Evolutionary conservation across 2,888 invertebrate genomes (phyloP).

Genomic region (Aleiodes testaceus): DNA sequence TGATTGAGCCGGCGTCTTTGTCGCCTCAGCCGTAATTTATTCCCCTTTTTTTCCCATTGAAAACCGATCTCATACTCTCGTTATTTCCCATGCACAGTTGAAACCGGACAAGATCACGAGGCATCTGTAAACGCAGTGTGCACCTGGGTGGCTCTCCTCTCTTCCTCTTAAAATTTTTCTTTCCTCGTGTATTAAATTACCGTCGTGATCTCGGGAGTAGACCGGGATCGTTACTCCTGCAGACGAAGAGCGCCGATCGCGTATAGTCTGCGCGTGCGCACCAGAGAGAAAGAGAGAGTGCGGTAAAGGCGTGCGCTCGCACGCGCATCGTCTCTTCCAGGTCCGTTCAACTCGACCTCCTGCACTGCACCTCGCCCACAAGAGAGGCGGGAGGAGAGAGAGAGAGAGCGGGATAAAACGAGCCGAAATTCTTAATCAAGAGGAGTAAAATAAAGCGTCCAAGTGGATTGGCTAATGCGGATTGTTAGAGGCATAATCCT

Average conservation of each 20-base stretch:
- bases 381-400: neutral
- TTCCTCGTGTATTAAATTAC: constrained; percentile 60
- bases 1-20: constrained; percentile 23
- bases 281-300: neutral
- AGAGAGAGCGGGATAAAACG: neutral
- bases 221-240: constrained; percentile 60
- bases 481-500: constrained; percentile 1
- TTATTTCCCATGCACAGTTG: constrained; percentile 31
- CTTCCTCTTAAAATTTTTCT: constrained; percentile 35
- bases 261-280: constrained; percentile 41
- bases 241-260: constrained; percentile 44
- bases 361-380: constrained; percentile 35
- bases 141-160: constrained; percentile 60
- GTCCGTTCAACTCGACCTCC: constrained; percentile 55
- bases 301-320: constrained; percentile 34
- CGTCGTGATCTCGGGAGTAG: constrained; percentile 60
- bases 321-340: constrained; percentile 45
- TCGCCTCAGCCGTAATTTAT: neutral
- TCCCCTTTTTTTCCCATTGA: constrained; percentile 13
- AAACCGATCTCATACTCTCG: constrained; percentile 17
- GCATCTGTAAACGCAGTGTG: constrained; percentile 51
- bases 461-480: constrained; percentile 22
- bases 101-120: constrained; percentile 38
- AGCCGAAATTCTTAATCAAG: neutral
- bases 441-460: neutral